A percentile compares a stretch with the other conserved stretches of the same genome.
Evolutionary conservation across 2,797 vertebrate species (phyloP).

Genomic region (Sebastiscus tertius): DNA sequence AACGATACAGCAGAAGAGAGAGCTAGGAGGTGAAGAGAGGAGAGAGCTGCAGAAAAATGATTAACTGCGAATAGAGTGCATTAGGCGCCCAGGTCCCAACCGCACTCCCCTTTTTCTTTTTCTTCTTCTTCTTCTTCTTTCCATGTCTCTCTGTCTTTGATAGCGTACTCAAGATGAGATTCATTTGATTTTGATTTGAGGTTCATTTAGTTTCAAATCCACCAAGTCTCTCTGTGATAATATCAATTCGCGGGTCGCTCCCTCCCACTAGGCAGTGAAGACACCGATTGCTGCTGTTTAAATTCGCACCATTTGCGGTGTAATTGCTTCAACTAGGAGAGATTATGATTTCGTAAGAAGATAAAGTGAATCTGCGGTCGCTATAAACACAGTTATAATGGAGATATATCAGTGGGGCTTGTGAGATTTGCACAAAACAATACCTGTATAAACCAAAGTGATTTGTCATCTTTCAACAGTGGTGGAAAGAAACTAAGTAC

Average conservation of each 20-base stretch:
- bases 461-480: background rate
- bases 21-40: slow-evolving; percentile 24
- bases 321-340: slow-evolving; percentile 61
- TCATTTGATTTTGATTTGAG: slow-evolving; percentile 71
- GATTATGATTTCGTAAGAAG: slow-evolving; percentile 53
- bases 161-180: slow-evolving; percentile 52
- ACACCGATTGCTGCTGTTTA: slow-evolving; percentile 41
- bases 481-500: background rate
- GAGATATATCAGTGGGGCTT: slow-evolving; percentile 18
- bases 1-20: background rate
- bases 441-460: background rate
- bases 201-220: slow-evolving; percentile 66
- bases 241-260: slow-evolving; percentile 49
- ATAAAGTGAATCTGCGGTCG: slow-evolving; percentile 27
- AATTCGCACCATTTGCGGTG: slow-evolving; percentile 54
- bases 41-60: slow-evolving; percentile 48
- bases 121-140: background rate
- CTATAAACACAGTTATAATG: slow-evolving; percentile 32
- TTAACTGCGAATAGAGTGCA: slow-evolving; percentile 51
- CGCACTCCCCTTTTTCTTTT: background rate
- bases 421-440: slow-evolving; percentile 1
- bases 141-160: slow-evolving; percentile 39
- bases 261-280: slow-evolving; percentile 41
- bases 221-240: slow-evolving; percentile 48
- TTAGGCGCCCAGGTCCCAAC: background rate